These are phyloP conservation scores for Labroides dimidiatus DNA, from an alignment of 2,797 vertebrate genomes.

Conservation along the genomic window DNA sequence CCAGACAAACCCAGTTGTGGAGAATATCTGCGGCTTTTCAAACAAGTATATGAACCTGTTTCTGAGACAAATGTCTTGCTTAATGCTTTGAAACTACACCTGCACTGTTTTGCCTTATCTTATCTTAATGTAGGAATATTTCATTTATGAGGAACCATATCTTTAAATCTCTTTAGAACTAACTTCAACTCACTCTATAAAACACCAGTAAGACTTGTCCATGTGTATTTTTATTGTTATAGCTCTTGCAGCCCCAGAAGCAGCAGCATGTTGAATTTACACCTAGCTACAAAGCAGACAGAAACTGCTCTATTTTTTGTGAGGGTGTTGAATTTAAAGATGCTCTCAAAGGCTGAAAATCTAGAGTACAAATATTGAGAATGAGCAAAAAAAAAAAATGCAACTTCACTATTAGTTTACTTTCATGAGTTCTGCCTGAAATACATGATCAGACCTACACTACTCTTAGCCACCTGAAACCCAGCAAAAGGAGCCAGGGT, in stretches of 20 bases:
- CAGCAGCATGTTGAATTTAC: not conserved
- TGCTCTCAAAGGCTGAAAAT: not conserved
- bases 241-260: not conserved
- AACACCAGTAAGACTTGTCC: not conserved
- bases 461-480: too few relatives aligned
- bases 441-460: not conserved
- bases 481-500: too few relatives aligned
- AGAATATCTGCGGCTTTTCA: constrained; percentile 36
- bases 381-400: too few relatives aligned
- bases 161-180: not conserved
- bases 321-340: not conserved
- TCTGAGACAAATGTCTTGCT: constrained; percentile 15
- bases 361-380: not conserved
- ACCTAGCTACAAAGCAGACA: too few relatives aligned
- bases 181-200: not conserved
- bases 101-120: not conserved
- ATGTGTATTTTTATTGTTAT: not conserved
- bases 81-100: constrained; percentile 37
- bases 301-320: not conserved
- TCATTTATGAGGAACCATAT: constrained; percentile 6
- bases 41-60: constrained; percentile 35
- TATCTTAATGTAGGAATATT: not conserved
- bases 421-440: not conserved
- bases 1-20: constrained; percentile 16
- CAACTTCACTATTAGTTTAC: not conserved